Evolutionary conservation across 2,113 vertebrate genomes (phyloP).

Genomic region (Ifrita kowaldi): DNA sequence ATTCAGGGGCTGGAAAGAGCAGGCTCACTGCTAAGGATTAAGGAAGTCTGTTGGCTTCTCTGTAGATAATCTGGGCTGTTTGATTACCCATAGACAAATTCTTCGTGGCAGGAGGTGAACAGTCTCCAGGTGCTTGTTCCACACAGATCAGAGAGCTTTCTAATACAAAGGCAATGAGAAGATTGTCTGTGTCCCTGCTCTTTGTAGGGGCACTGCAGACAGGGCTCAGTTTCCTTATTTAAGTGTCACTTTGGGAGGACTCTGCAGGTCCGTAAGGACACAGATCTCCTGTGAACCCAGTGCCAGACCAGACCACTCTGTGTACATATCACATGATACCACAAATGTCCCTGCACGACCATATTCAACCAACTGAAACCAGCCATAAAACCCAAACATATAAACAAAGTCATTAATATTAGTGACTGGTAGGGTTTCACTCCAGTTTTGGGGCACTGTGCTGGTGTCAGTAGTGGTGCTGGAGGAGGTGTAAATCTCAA

Average conservation of each 20-base stretch:
- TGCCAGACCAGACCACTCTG: not conserved
- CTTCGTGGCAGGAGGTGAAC: not conserved
- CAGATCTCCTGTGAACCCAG: not conserved
- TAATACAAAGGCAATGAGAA: not conserved
- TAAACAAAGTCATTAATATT: not conserved
- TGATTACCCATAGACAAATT: not conserved
- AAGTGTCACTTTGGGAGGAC: not conserved
- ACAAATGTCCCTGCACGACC: not conserved
- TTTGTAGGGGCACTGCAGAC: not conserved
- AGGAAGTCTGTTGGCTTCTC: not conserved
- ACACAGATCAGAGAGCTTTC: not conserved
- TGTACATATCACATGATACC: not conserved
- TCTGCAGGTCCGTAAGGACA: not conserved
- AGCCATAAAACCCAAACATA: not conserved
- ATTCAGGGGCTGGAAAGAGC: not conserved
- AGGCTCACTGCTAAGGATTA: not conserved
- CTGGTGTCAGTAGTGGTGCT: not conserved
- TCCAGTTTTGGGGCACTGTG: rapidly evolving
- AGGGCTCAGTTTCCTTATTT: not conserved
- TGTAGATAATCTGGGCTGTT: not conserved
- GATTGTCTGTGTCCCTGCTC: not conserved
- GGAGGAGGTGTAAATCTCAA: not conserved
- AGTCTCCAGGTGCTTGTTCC: not conserved
- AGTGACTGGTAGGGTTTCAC: not conserved
- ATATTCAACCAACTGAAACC: not conserved